Conservation (phyloP, 1,140 invertebrate genomes). For the Achroia grisella region DNA sequence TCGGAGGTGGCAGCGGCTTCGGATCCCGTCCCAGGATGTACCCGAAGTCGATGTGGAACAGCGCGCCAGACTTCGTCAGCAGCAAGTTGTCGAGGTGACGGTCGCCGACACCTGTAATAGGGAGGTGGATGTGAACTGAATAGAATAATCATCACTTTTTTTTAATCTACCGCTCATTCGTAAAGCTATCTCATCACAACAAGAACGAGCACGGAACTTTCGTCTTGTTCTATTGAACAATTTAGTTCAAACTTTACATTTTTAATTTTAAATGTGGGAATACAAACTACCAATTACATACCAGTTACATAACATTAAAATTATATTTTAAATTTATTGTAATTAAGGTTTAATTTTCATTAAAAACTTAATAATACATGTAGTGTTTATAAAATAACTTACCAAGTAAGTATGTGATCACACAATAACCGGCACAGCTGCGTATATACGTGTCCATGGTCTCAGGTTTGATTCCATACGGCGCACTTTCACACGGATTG, state of each 20-base stretch:
- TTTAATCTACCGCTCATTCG: too few relatives aligned
- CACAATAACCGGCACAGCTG: conserved; percentile 98
- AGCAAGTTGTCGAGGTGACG: conserved; percentile 98
- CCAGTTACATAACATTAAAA: too few relatives aligned
- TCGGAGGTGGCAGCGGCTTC: conserved; percentile 97
- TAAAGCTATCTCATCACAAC: too few relatives aligned
- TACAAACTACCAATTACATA: too few relatives aligned
- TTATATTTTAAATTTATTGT: too few relatives aligned
- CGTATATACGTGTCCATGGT: conserved; percentile 99
- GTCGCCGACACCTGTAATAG: conserved; percentile 99
- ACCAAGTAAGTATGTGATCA: conserved; percentile 96
- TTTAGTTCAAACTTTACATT: too few relatives aligned
- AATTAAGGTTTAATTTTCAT: too few relatives aligned
- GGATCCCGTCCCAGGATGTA: conserved; percentile 99
- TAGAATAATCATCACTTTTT: too few relatives aligned
- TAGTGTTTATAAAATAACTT: conserved; percentile 17
- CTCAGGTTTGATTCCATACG: conserved; percentile 93
- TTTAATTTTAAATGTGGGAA: too few relatives aligned
- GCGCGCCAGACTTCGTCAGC: conserved; percentile 89
- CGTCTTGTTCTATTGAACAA: too few relatives aligned
- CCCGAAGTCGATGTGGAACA: conserved; percentile 99
- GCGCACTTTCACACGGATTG: conserved; percentile 89
- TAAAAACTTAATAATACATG: neutral
- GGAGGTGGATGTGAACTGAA: too few relatives aligned
- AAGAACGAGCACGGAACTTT: too few relatives aligned